Percentiles rank a stretch among this genome's conserved stretches.
These are phyloP conservation scores for Aphyosemion australe DNA, from an alignment of 2,113 vertebrate genomes.

Conservation along the genomic window DNA sequence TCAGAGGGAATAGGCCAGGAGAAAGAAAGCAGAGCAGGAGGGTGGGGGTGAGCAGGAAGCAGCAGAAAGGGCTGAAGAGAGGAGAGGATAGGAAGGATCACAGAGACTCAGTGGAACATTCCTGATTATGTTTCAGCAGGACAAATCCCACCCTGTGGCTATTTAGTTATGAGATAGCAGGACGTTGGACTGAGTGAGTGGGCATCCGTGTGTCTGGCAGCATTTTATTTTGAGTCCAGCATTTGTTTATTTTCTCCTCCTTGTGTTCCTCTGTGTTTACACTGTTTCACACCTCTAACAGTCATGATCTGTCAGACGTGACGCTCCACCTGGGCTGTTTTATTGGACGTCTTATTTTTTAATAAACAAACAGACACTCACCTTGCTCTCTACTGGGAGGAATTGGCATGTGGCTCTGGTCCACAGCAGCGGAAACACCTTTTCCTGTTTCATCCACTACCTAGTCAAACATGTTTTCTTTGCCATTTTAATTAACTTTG, in stretches of 20 bases:
- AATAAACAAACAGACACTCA: slow-evolving; percentile 17
- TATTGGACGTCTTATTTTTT: slow-evolving; percentile 12
- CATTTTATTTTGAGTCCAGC: too few relatives aligned
- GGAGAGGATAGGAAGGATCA: slow-evolving; percentile 47
- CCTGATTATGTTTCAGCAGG: slow-evolving; percentile 68
- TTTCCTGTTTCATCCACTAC: slow-evolving; percentile 62
- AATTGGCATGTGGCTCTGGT: slow-evolving; percentile 58
- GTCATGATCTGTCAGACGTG: slow-evolving; percentile 24
- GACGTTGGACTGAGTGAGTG: slow-evolving; percentile 44
- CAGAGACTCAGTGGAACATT: slow-evolving; percentile 67
- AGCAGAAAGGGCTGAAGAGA: slow-evolving; percentile 41
- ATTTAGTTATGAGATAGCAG: slow-evolving; percentile 51
- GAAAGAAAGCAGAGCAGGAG: slow-evolving; percentile 34
- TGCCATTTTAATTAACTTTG: slow-evolving; percentile 59
- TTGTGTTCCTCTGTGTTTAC: slow-evolving; percentile 24
- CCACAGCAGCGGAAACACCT: slow-evolving; percentile 67
- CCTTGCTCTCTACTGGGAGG: slow-evolving; percentile 50
- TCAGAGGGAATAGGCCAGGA: slow-evolving; percentile 61
- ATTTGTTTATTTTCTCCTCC: slow-evolving; percentile 50
- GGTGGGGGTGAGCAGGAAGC: slow-evolving; percentile 38
- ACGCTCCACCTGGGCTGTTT: slow-evolving; percentile 21
- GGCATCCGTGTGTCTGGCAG: slow-evolving; percentile 36
- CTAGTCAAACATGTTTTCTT: slow-evolving; percentile 70
- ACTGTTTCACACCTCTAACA: slow-evolving; percentile 55
- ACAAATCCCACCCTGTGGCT: slow-evolving; percentile 65